Evolutionary conservation across 2,797 vertebrate genomes (phyloP).

Genomic region (Lepilemur ruficaudatus): DNA sequence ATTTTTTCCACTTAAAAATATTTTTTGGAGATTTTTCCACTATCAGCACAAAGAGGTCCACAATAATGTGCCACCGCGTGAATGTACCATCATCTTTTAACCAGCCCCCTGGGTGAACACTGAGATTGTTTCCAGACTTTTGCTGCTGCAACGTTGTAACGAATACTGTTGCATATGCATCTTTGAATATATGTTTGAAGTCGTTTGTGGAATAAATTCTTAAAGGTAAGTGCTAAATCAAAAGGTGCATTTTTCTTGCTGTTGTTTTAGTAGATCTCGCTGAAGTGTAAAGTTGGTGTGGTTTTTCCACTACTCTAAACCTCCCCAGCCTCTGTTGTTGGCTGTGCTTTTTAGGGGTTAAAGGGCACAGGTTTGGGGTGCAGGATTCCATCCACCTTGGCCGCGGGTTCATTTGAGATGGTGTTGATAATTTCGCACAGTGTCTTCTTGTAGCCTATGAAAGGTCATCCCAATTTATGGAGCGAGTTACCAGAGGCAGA

Average conservation of each 20-base stretch:
- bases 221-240: neutral
- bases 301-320: neutral
- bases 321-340: rapidly evolving
- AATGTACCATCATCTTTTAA: neutral
- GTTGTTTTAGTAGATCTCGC: no score
- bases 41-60: neutral
- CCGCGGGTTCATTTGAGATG: neutral
- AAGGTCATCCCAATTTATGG: neutral
- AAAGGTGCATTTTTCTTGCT: neutral
- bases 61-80: rapidly evolving
- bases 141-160: neutral
- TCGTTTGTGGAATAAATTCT: neutral
- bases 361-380: neutral
- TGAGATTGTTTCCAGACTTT: neutral
- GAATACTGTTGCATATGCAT: neutral
- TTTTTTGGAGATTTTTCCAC: neutral
- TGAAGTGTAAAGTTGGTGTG: no score
- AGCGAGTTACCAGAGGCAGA: neutral
- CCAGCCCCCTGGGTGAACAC: neutral
- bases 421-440: neutral
- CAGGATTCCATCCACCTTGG: neutral
- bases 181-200: neutral
- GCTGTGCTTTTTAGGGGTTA: neutral
- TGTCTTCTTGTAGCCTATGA: neutral
- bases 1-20: neutral